phyloP scores from a whole-genome alignment of 2,888 invertebrate genomes.

The Aplocera efformata region DNA sequence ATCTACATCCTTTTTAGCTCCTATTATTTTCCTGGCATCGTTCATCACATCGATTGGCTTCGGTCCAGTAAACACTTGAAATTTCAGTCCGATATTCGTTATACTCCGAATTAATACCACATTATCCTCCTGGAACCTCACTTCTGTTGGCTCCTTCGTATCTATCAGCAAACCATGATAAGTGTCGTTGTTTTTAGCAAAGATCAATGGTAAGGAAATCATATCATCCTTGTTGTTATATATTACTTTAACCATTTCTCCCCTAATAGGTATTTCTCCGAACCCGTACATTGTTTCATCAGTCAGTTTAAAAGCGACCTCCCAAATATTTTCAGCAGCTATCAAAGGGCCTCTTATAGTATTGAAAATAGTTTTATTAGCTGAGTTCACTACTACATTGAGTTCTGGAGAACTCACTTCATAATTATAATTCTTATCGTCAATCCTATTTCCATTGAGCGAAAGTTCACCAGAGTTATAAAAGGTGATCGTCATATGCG shows the following conservation, averaged over 20 bases:
- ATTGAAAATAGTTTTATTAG: conserved; percentile 64
- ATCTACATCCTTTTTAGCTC: conserved; percentile 42
- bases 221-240: conserved; percentile 68
- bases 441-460: conserved; percentile 41
- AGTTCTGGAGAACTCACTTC: conserved; percentile 51
- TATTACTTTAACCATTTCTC: conserved; percentile 55
- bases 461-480: conserved; percentile 44
- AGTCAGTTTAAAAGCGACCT: conserved; percentile 77
- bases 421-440: conserved; percentile 49
- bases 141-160: conserved; percentile 76
- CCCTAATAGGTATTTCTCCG: conserved; percentile 67
- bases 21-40: conserved; percentile 52
- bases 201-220: conserved; percentile 73
- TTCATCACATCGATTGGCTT: conserved; percentile 60
- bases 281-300: conserved; percentile 78
- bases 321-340: conserved; percentile 81
- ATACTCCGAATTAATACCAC: conserved; percentile 80
- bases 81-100: conserved; percentile 54
- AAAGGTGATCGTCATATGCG: conserved; percentile 58
- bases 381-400: conserved; percentile 45
- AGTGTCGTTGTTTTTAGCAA: conserved; percentile 68
- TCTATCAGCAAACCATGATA: conserved; percentile 81
- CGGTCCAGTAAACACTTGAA: conserved; percentile 67
- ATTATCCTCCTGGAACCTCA: conserved; percentile 73
- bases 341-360: conserved; percentile 81